A percentile compares a stretch with the other conserved stretches of the same genome.
Conservation (phyloP, 2,888 invertebrate genomes). For the Cerceris rybyensis region DNA sequence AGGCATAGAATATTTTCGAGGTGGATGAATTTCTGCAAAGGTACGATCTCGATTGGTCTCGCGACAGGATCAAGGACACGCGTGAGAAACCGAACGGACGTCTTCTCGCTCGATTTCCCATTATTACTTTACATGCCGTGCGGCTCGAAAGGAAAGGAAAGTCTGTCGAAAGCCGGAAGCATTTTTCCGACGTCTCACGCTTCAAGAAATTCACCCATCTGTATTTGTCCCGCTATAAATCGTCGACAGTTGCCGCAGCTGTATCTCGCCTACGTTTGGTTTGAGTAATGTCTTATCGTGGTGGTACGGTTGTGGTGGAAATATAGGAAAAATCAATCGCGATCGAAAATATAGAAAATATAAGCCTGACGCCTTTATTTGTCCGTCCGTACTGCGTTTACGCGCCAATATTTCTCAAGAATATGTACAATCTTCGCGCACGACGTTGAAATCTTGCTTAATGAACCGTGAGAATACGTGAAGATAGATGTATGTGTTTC, state of each 20-base stretch:
- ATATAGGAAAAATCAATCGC: slow-evolving; percentile 49
- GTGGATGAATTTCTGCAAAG: slow-evolving; percentile 17
- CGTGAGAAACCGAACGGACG: slow-evolving; percentile 53
- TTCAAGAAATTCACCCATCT: slow-evolving; percentile 56
- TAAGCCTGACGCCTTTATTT: slow-evolving; percentile 20
- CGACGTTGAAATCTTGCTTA: too few species aligned
- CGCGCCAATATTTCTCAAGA: not conserved
- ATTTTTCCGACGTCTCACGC: slow-evolving; percentile 67
- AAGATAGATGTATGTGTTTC: not conserved
- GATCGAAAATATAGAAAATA: slow-evolving; percentile 47
- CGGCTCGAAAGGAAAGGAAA: slow-evolving; percentile 45
- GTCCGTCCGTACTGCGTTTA: not conserved
- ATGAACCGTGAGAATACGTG: too few species aligned
- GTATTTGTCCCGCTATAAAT: slow-evolving; percentile 63
- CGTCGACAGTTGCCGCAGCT: slow-evolving; percentile 53
- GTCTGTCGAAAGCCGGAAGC: slow-evolving; percentile 59
- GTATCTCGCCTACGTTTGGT: slow-evolving; percentile 48
- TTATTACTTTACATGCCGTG: slow-evolving; percentile 55
- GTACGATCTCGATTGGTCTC: slow-evolving; percentile 7
- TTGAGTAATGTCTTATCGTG: slow-evolving; percentile 55
- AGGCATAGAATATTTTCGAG: not conserved
- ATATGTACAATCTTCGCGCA: not conserved
- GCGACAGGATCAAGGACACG: slow-evolving; percentile 24
- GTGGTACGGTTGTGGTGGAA: slow-evolving; percentile 26
- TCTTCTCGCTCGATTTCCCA: slow-evolving; percentile 61